Percentiles rank a stretch among this genome's conserved stretches.
These are phyloP conservation scores for Stictonetta naevosa DNA, from an alignment of 2,113 vertebrate species.

Conservation along the genomic window DNA sequence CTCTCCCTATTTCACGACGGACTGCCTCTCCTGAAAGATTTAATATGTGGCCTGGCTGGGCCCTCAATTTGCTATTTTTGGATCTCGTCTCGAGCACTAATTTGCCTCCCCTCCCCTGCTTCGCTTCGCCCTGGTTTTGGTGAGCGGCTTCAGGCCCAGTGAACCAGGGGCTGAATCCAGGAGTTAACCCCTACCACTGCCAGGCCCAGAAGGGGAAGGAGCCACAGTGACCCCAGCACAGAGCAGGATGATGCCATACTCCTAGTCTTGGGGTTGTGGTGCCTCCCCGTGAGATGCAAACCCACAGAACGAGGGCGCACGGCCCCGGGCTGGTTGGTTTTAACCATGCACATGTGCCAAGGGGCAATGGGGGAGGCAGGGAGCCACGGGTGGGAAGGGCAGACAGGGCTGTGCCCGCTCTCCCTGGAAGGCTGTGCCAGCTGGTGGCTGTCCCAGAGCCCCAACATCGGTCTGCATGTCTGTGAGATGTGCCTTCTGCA, in stretches of 20 bases:
- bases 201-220: background rate
- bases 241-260: fast-evolving
- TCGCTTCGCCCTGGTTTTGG: background rate
- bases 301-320: background rate
- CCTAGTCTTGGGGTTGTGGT: fast-evolving
- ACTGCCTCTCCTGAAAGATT: background rate
- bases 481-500: background rate
- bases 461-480: background rate
- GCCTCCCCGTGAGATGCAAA: fast-evolving
- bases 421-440: background rate
- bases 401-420: background rate
- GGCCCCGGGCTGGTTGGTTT: fast-evolving
- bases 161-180: fast-evolving
- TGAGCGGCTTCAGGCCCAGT: background rate
- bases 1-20: background rate
- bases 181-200: fast-evolving
- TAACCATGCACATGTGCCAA: background rate
- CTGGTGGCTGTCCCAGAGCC: fast-evolving
- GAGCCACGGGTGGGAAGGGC: background rate
- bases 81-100: background rate
- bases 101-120: background rate
- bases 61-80: background rate
- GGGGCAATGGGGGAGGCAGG: fast-evolving
- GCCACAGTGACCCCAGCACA: background rate
- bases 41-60: background rate